Conservation (phyloP, 2,797 vertebrate species). For the Parauchenoglanis ngamensis region DNA sequence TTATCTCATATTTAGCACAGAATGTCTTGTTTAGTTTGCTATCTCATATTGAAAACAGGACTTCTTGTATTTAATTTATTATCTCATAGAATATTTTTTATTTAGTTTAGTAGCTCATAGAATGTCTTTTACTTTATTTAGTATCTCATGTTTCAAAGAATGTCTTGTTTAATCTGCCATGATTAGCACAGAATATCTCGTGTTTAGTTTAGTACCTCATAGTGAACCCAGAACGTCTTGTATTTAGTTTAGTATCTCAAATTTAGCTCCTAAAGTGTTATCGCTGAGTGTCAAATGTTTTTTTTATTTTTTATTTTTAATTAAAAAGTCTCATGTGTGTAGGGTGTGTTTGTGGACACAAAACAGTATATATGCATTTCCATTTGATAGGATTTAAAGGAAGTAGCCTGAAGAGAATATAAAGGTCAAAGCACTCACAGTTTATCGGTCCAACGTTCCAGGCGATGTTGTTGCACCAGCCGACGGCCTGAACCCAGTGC, state of each 20-base stretch:
- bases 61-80: background rate
- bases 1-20: background rate
- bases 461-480: constrained; percentile 87
- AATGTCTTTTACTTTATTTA: background rate
- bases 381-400: background rate
- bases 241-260: background rate
- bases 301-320: background rate
- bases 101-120: background rate
- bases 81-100: background rate
- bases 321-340: background rate
- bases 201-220: background rate
- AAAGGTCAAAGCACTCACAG: constrained; percentile 63
- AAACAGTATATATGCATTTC: background rate
- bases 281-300: background rate
- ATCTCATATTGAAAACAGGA: background rate
- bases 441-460: constrained; percentile 85
- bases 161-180: background rate
- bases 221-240: background rate
- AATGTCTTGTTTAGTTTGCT: background rate
- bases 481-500: constrained; percentile 86
- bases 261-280: background rate
- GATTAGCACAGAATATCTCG: background rate
- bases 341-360: background rate
- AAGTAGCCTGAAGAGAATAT: background rate
- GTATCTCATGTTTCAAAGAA: background rate